Base-by-base conservation (phyloP, 1,140 invertebrate species). In the Drosophila persimilis region DNA sequence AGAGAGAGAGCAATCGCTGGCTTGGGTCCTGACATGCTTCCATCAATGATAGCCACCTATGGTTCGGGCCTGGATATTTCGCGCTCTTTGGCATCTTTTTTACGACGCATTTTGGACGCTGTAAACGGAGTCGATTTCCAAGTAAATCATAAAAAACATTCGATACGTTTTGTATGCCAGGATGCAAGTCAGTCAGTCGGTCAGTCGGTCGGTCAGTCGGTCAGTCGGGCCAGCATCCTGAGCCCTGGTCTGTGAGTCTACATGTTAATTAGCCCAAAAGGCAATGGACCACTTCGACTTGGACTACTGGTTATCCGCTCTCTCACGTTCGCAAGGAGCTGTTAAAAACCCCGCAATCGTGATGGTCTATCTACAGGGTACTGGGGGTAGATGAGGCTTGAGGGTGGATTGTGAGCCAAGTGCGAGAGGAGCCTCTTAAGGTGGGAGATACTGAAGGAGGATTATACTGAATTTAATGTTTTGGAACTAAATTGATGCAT, bases 141-240 rank as follows among this genome's bases (percentile, higher is more conserved):
- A 66, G 79, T 84, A 88, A 88, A 88, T 88, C 85, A 89, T 88
- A 88, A 88, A 86, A 77, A 73, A 84, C 61, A 66, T 70, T 75
- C 75, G 73, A 77, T 78, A 70, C 69, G 62, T 74, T 73, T 62
- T 39, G 48, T 51, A 41, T 45, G 45, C 43, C 47, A 24, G 65
- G 50, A 24, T 56, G 26, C 31, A 31, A 8, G 7, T 41, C n/a
- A 71, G 47, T 59, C 64, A 44, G 31, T 60, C 48, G 35, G 47
- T 59, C 64, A 44, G 31, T 60, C 48, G 35, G 47, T 70, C 60
- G 39, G 57, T 60, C 26, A n/a, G 47, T 29, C n/a, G 35, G 48
- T 44, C 48, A 44, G 41, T 54, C 58, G 51, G 61, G 56, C 43
- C 72, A 81, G 65, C 64, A 81, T 85, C 64, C 77, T 84, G 58